phyloP scores from a whole-genome alignment of 2,888 invertebrate genomes.

The Cynaeus angustus region DNA sequence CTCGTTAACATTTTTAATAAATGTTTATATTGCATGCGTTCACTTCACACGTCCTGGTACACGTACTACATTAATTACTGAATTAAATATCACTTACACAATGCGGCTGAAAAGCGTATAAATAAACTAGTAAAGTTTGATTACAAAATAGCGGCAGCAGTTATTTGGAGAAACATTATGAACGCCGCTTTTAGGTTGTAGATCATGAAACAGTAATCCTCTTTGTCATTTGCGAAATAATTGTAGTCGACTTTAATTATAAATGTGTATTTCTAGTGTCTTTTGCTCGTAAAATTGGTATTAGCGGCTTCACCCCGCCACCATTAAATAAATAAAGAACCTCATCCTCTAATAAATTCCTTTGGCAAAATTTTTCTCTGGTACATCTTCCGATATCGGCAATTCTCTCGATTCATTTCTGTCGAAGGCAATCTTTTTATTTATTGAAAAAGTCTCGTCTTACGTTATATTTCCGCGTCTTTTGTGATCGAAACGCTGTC shows the following conservation, averaged over 20 bases:
- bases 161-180: neutral
- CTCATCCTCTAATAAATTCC: slow-evolving; percentile 11
- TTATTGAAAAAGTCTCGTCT: slow-evolving; percentile 37
- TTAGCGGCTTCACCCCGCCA: neutral
- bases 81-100: too few relatives aligned
- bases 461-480: slow-evolving; percentile 41
- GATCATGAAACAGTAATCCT: slow-evolving; percentile 4
- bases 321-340: slow-evolving; percentile 6
- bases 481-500: slow-evolving; percentile 39
- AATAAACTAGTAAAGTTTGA: too few relatives aligned
- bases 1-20: too few relatives aligned
- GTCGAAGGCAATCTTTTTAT: slow-evolving; percentile 37
- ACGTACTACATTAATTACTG: too few relatives aligned
- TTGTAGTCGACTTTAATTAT: neutral
- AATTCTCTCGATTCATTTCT: slow-evolving; percentile 34
- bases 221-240: slow-evolving; percentile 2
- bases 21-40: too few relatives aligned
- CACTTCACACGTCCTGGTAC: too few relatives aligned
- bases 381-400: slow-evolving; percentile 19
- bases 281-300: slow-evolving; percentile 10
- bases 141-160: too few relatives aligned
- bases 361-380: slow-evolving; percentile 16
- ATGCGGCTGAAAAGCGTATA: too few relatives aligned
- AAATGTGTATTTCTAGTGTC: slow-evolving; percentile 2
- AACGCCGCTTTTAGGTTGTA: neutral